Conservation (phyloP, 2,113 vertebrate species). For the Myotis davidii region DNA sequence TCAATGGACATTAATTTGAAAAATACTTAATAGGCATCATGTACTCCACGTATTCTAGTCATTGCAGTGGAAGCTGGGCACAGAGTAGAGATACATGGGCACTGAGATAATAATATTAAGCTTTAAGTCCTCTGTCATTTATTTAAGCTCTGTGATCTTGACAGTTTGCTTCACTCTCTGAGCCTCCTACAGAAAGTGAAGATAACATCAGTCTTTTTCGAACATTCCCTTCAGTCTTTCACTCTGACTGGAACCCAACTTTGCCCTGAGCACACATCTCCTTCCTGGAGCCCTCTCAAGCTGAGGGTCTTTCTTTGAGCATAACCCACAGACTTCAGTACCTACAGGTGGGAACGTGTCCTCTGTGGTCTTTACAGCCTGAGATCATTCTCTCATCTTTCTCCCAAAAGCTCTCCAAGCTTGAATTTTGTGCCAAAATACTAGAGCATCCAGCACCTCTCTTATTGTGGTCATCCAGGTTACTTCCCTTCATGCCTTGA, state of each 20-base stretch:
- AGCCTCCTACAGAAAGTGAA: not conserved
- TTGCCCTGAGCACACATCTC: not conserved
- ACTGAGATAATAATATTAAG: not conserved
- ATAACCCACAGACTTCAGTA: not conserved
- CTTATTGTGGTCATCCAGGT: accelerated
- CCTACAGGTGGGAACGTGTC: too few relatives aligned
- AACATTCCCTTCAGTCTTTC: not conserved
- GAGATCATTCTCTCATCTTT: not conserved
- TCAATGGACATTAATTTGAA: not conserved
- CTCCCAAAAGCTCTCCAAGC: not conserved
- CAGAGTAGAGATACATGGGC: too few relatives aligned
- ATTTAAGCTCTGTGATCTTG: not conserved
- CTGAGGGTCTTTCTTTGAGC: not conserved
- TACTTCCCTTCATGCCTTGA: not conserved
- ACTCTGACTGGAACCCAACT: not conserved
- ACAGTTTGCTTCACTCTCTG: not conserved
- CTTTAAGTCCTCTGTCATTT: not conserved
- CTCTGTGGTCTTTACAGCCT: too few relatives aligned
- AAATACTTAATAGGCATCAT: not conserved
- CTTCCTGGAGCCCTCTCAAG: not conserved
- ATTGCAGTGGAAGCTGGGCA: not conserved
- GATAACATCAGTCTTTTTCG: not conserved
- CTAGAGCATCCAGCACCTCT: not conserved
- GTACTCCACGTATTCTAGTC: not conserved
- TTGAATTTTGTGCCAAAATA: not conserved